A percentile compares a stretch with the other conserved stretches of the same genome.
Conservation (phyloP, 2,113 vertebrate genomes). For the Eonycteris spelaea region DNA sequence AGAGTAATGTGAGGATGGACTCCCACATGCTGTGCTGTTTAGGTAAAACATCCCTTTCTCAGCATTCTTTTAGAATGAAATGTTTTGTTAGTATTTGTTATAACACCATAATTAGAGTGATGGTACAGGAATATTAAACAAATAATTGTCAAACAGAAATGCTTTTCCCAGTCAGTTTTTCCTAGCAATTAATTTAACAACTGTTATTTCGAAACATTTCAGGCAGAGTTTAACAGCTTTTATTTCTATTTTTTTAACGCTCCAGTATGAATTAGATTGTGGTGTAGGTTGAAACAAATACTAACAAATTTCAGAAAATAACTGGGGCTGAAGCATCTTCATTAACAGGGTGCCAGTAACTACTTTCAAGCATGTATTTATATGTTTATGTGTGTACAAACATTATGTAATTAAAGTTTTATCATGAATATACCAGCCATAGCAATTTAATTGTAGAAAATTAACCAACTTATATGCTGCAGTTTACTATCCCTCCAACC, state of each 20-base stretch:
- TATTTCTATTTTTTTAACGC: slow-evolving; percentile 26
- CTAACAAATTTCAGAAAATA: slow-evolving; percentile 72
- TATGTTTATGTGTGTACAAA: slow-evolving; percentile 80
- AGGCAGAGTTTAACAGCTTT: neutral
- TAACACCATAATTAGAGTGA: slow-evolving; percentile 63
- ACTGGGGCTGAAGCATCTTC: slow-evolving; percentile 68
- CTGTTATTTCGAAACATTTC: neutral
- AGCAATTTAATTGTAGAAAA: slow-evolving; percentile 80
- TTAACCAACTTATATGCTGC: slow-evolving; percentile 81
- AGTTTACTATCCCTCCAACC: slow-evolving; percentile 77
- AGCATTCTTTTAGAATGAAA: slow-evolving; percentile 76
- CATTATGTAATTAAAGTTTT: slow-evolving; percentile 77
- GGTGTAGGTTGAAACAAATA: slow-evolving; percentile 73
- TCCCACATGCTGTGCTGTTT: slow-evolving; percentile 78
- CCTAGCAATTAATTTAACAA: neutral
- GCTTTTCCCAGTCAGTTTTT: slow-evolving; percentile 47
- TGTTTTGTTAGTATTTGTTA: slow-evolving; percentile 79
- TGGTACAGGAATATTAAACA: slow-evolving; percentile 55
- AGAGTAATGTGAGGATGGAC: slow-evolving; percentile 67
- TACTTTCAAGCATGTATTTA: slow-evolving; percentile 75
- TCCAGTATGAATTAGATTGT: slow-evolving; percentile 30
- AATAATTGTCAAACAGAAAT: slow-evolving; percentile 3
- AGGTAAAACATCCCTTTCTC: slow-evolving; percentile 68
- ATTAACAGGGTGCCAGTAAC: slow-evolving; percentile 68
- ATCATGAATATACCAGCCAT: slow-evolving; percentile 67